phyloP scores from a whole-genome alignment of 2,113 vertebrate species.

The Tinamus guttatus region DNA sequence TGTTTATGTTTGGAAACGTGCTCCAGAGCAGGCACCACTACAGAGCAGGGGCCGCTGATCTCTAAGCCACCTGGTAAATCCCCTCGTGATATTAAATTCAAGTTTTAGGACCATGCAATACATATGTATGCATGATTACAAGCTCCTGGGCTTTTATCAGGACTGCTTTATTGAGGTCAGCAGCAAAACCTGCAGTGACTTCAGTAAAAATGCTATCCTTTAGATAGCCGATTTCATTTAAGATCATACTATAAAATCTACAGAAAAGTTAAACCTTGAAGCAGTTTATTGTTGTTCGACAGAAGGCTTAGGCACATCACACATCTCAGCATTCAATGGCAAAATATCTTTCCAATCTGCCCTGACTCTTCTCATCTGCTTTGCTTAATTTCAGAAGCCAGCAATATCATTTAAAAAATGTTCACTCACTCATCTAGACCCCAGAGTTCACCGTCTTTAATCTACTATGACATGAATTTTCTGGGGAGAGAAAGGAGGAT shows the following conservation, averaged over 20 bases:
- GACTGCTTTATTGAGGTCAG: background rate
- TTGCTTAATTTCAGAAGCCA: background rate
- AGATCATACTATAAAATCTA: background rate
- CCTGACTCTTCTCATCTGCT: background rate
- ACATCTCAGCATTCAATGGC: background rate
- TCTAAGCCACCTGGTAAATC: conserved; percentile 16
- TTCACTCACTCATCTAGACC: conserved; percentile 32
- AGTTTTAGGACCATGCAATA: background rate
- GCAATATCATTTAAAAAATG: conserved; percentile 25
- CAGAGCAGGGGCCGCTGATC: background rate
- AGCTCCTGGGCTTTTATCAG: background rate
- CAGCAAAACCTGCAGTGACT: background rate
- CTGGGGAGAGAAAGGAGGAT: conserved; percentile 4
- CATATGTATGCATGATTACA: background rate
- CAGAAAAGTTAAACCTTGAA: background rate
- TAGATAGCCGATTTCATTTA: background rate
- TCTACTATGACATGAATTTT: background rate
- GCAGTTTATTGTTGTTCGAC: background rate
- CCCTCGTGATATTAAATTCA: background rate
- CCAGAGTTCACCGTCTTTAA: conserved; percentile 33
- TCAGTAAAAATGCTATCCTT: background rate
- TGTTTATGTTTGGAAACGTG: background rate
- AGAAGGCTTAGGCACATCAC: background rate
- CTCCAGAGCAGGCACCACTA: background rate
- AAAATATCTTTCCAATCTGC: background rate